A percentile compares a stretch with the other conserved stretches of the same genome.
These are phyloP conservation scores for Rhinoderma darwinii DNA, from an alignment of 2,113 vertebrate genomes.

Conservation along the genomic window DNA sequence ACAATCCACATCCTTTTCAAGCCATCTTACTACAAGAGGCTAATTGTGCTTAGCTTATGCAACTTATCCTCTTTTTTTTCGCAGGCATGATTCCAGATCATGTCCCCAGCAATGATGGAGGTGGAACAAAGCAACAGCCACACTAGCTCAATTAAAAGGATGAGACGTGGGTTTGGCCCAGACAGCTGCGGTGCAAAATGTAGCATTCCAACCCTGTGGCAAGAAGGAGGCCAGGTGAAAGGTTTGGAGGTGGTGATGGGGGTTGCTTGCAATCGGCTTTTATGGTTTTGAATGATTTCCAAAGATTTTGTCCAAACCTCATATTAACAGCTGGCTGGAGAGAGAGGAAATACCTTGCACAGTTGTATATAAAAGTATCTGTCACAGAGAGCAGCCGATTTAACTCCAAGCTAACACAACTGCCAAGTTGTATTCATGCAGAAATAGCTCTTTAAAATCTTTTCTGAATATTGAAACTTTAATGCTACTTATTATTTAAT, in stretches of 20 bases:
- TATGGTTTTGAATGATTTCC: conserved; percentile 40
- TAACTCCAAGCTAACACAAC: conserved; percentile 22
- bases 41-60: conserved; percentile 46
- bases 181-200: not conserved
- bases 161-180: conserved; percentile 31
- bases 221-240: conserved; percentile 42
- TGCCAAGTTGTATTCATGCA: conserved; percentile 15
- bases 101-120: not conserved
- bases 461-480: not conserved
- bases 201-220: conserved; percentile 15
- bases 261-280: conserved; percentile 11
- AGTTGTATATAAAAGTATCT: conserved; percentile 47
- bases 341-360: conserved; percentile 44
- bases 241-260: not conserved
- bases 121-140: conserved; percentile 18
- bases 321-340: conserved; percentile 48
- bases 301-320: conserved; percentile 30
- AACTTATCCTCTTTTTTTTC: conserved; percentile 30
- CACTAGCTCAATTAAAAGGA: not conserved
- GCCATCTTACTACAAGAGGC: conserved; percentile 22
- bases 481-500: not conserved
- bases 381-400: conserved; percentile 42
- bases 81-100: conserved; percentile 37
- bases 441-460: not conserved
- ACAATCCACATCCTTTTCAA: conserved; percentile 30